Evolutionary conservation across 2,113 vertebrate genomes (phyloP).

Genomic region (Charina bottae): DNA sequence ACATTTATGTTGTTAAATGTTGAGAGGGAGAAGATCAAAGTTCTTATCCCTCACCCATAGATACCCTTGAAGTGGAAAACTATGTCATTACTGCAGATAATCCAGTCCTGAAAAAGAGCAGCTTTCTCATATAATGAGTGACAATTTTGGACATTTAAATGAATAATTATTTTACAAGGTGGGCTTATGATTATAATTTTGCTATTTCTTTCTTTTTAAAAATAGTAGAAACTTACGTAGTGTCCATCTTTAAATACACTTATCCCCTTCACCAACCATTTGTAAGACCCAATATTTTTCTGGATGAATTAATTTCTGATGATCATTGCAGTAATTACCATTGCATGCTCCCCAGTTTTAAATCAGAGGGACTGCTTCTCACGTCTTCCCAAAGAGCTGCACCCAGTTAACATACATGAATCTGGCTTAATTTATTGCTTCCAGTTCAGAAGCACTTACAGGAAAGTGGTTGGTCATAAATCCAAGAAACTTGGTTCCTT

Average conservation of each 20-base stretch:
- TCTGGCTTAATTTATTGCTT: constrained; percentile 7
- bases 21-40: not conserved
- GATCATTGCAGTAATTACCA: not conserved
- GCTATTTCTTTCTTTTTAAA: not conserved
- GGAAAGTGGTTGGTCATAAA: not conserved
- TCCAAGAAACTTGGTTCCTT: not conserved
- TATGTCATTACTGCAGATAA: not conserved
- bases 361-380: not conserved
- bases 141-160: not conserved
- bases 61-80: not conserved
- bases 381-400: not conserved
- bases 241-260: not conserved
- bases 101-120: not conserved
- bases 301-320: not conserved
- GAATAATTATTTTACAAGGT: not conserved
- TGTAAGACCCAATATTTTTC: not conserved
- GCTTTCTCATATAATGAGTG: not conserved
- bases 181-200: not conserved
- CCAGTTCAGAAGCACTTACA: not conserved
- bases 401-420: not conserved
- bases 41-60: not conserved
- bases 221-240: not conserved
- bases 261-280: not conserved
- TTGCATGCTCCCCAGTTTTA: not conserved
- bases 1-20: not conserved